Evolutionary conservation across 2,888 invertebrate genomes (phyloP), one percentile per base, ranked within the genome.

Genomic region (Drosophila algonquin): DNA sequence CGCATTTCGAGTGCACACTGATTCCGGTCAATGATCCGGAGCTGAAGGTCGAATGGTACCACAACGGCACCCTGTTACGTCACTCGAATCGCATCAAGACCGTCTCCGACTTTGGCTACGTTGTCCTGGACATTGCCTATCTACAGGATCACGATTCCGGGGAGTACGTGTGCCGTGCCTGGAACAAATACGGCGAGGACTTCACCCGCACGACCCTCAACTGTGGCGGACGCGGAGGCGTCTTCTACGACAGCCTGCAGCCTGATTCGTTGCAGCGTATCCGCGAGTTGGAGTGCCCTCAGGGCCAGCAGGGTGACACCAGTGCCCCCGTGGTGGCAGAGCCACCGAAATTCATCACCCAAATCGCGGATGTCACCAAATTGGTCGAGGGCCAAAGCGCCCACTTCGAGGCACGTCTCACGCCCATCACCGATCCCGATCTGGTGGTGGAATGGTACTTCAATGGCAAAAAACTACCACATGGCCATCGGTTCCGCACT

Each of bases 1-100:
- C 97, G 73, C 98, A 98, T 93, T 98, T 98, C 91, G 98, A 99
- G 93, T 98, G 98, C 90, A 98, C 97, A 3, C 94, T 99, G 54
- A 95, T 97, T 18, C 99, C 99, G 3, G 96, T 98, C 8, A 98
- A 98, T 75, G 99, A 99, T 92, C 98, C 98, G 3, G 95, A 97
- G 50, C 95, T 99, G 93, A 96, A 96, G 90, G 97, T 98, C 27
- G 98, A 99, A 93, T 99, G 99, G 99, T 98, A 97, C 93, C 97
- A 97, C 90, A 98, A 99, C 91, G 98, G 97, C 6, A 94, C 97
- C 89, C 97, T 97, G 0, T 93, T 99, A 79, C 94, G 97, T 64
- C 97, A 98, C 90, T 97, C 97, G 3, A 96, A 96, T 24, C 94
- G 98, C 76, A 97, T 98, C 87, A 98, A 98, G 93, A 96, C 96